These are phyloP conservation scores for Salvelinus fontinalis DNA, from an alignment of 2,113 vertebrate species.

Conservation along the genomic window DNA sequence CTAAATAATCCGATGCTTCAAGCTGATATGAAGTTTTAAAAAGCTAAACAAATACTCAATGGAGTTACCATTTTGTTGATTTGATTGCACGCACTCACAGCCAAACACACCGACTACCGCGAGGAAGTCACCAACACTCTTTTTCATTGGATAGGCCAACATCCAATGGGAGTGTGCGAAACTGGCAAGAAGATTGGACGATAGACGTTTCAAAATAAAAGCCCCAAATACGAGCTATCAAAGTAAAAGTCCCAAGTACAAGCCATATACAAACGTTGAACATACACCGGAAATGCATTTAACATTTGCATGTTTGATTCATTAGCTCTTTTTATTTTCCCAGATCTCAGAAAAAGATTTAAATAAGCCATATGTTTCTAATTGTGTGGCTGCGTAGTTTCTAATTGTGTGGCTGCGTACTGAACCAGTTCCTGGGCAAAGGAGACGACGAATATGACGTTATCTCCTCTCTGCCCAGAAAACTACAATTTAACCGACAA, in stretches of 20 bases:
- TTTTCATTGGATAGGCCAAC: neutral
- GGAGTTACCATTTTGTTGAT: neutral
- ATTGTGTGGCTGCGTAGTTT: no score
- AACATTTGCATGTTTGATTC: no score
- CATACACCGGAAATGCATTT: no score
- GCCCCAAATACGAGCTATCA: neutral
- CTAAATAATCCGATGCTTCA: no score
- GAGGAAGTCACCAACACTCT: neutral
- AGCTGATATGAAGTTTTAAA: no score
- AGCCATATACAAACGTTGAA: neutral
- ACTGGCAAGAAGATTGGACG: neutral
- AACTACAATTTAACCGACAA: no score
- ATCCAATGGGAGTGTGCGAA: neutral
- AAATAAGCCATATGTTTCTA: neutral
- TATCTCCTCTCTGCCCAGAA: no score
- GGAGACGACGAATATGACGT: no score
- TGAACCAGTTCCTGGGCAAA: no score
- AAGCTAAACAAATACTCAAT: slow-evolving; percentile 12
- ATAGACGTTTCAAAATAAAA: neutral
- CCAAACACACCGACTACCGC: neutral
- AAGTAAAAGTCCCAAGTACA: neutral
- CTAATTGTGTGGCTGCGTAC: no score
- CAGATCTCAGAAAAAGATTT: no score
- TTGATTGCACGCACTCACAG: neutral
- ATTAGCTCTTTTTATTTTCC: no score